Conservation (phyloP, 1,140 invertebrate genomes). For the Atta texana region DNA sequence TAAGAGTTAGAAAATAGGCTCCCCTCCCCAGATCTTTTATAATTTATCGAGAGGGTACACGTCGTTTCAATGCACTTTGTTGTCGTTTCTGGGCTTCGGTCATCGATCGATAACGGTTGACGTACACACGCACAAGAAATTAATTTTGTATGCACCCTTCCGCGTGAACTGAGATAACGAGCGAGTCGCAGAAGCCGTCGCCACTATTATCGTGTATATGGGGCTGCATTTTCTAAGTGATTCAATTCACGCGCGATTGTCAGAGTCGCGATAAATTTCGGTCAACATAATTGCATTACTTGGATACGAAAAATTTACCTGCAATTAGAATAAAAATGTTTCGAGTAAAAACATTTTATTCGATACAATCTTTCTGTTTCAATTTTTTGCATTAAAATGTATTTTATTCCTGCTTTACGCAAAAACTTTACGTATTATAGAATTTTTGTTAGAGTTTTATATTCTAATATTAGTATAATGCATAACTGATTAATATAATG, state of each 20-base stretch:
- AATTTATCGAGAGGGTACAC: conserved; percentile 65
- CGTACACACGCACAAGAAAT: conserved; percentile 68
- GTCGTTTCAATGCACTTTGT: conserved; percentile 65
- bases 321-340: conserved; percentile 16
- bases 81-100: conserved; percentile 45
- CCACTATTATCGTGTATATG: conserved; percentile 48
- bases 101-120: conserved; percentile 63
- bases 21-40: conserved; percentile 27
- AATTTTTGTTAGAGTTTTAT: not conserved
- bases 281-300: not conserved
- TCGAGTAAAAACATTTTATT: not conserved
- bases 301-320: not conserved
- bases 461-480: not conserved
- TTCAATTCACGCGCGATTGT: conserved; percentile 4
- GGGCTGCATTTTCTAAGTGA: conserved; percentile 41
- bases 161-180: conserved; percentile 61
- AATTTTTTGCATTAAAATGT: not conserved
- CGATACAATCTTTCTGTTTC: not conserved
- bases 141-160: conserved; percentile 77
- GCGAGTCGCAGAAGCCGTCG: conserved; percentile 66
- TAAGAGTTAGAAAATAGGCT: too few species aligned
- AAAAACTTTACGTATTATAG: not conserved
- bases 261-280: conserved; percentile 27
- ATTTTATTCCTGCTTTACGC: not conserved
- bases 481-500: not conserved